Evolutionary conservation across 2,113 vertebrate species (phyloP), one percentile per base, ranked within the genome.

Genomic region (Phalacrocorax brasilianus): DNA sequence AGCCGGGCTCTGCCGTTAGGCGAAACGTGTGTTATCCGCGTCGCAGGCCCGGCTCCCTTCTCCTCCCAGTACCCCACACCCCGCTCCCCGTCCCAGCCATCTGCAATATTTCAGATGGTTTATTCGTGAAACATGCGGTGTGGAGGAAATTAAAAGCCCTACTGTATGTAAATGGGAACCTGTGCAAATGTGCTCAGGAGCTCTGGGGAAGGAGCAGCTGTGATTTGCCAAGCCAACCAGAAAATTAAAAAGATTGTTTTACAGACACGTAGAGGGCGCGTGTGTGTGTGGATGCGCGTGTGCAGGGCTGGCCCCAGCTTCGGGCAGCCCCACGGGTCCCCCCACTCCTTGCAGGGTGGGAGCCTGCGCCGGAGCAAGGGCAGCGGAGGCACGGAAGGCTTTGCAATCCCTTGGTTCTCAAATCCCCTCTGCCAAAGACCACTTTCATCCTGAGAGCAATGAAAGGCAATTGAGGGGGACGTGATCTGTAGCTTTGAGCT

Each of bases 171-270:
- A 53, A 68, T 10, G 63, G 84, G 80, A 84, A 70, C 88, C 32
- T 55, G 85, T 16, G 56, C 68, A 27, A 71, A 84, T 8, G 92
- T 4, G 91, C 71, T 63, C 45, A 3, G 93, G 79, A 79, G 89
- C 94, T 92, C 88, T 33, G 78, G 68, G 97, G 79, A 62, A 28
- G n/a, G 90, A 93, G 90, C 94, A 91, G 89, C 94, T 97, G 96
- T 5, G 88, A 42, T 78, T 86, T 95, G 96, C 88, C 95, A 91
- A 94, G 66, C 75, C 96, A 83, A 74, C 52, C 91, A 95, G 96
- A 92, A 98, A 96, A 97, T 96, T 38, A n/a, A 44, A 56, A 93
- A 63, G 88, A 79, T 91, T 52, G 91, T 80, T 97, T 50, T 61
- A 50, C 71, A 63, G 80, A 90, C 79, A 85, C 2, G 8, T 76